Conservation (phyloP, 2,113 vertebrate species). For the Oryzias javanicus region DNA sequence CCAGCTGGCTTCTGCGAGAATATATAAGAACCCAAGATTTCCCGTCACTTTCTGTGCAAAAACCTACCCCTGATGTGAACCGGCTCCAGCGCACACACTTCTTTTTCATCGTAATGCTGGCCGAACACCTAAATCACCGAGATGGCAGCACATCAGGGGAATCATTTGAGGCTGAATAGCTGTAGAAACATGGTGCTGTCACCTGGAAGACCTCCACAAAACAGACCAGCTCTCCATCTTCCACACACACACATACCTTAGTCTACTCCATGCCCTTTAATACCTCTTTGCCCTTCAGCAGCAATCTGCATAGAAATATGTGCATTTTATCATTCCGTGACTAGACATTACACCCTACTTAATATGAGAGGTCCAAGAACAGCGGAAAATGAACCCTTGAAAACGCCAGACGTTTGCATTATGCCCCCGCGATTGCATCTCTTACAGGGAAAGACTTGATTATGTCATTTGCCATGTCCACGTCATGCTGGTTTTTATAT, state of each 20-base stretch:
- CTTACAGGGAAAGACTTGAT: constrained; percentile 70
- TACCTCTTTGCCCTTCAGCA: constrained; percentile 71
- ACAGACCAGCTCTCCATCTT: constrained; percentile 45
- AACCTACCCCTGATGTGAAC: constrained; percentile 31
- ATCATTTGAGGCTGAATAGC: constrained; percentile 76
- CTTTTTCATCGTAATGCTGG: constrained; percentile 62
- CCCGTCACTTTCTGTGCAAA: constrained; percentile 27
- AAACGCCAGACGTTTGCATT: constrained; percentile 74
- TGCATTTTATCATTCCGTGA: constrained; percentile 71
- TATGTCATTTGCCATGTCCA: constrained; percentile 76
- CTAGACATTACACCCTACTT: constrained; percentile 71
- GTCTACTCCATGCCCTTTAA: constrained; percentile 67
- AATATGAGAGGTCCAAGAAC: constrained; percentile 66
- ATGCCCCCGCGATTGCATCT: constrained; percentile 66
- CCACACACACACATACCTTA: constrained; percentile 40
- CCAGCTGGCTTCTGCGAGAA: constrained; percentile 47
- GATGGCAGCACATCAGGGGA: constrained; percentile 78
- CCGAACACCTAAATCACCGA: constrained; percentile 75
- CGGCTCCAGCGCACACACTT: constrained; percentile 8
- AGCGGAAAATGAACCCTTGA: constrained; percentile 67
- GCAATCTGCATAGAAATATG: constrained; percentile 76
- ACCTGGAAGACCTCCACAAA: constrained; percentile 69
- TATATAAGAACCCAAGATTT: constrained; percentile 60
- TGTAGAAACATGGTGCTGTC: constrained; percentile 67
- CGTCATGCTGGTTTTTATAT: constrained; percentile 77